A percentile compares a stretch with the other conserved stretches of the same genome.
Evolutionary conservation across 2,113 vertebrate species (phyloP).

Genomic region (Megalops atlanticus): DNA sequence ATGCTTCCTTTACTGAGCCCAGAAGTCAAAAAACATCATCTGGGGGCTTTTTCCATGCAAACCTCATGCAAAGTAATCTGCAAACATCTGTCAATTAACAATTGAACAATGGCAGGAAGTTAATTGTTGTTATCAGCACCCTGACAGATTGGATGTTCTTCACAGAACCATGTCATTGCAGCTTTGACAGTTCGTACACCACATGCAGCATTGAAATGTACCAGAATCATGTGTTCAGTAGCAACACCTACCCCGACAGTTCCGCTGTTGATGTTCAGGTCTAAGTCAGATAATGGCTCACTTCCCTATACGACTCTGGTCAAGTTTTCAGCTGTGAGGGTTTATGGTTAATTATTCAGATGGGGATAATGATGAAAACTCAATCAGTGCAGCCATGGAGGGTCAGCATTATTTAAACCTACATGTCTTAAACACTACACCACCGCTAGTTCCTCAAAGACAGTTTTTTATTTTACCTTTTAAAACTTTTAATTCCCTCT

Average conservation of each 20-base stretch:
- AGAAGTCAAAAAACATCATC: slow-evolving; percentile 15
- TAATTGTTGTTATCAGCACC: neutral
- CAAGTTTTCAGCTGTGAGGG: neutral
- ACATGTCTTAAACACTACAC: neutral
- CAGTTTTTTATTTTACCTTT: no score
- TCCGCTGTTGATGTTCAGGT: neutral
- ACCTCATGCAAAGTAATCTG: neutral
- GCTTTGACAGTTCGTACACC: neutral
- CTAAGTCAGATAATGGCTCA: neutral
- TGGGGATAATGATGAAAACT: neutral
- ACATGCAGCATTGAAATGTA: neutral
- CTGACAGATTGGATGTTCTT: slow-evolving; percentile 1
- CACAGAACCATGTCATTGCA: neutral
- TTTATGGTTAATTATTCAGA: neutral
- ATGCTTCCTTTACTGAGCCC: slow-evolving; percentile 5
- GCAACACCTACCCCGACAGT: neutral
- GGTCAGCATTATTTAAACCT: no score
- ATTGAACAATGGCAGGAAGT: neutral
- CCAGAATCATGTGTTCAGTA: neutral
- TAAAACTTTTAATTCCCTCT: neutral
- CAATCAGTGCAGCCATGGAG: neutral
- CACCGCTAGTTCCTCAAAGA: neutral
- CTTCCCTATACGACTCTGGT: neutral
- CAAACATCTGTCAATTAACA: slow-evolving; percentile 9
- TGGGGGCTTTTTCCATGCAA: neutral